Evolutionary conservation across 1,140 invertebrate species (phyloP), one percentile per base, ranked within the genome.

Genomic region (Branchinecta lindahli): DNA sequence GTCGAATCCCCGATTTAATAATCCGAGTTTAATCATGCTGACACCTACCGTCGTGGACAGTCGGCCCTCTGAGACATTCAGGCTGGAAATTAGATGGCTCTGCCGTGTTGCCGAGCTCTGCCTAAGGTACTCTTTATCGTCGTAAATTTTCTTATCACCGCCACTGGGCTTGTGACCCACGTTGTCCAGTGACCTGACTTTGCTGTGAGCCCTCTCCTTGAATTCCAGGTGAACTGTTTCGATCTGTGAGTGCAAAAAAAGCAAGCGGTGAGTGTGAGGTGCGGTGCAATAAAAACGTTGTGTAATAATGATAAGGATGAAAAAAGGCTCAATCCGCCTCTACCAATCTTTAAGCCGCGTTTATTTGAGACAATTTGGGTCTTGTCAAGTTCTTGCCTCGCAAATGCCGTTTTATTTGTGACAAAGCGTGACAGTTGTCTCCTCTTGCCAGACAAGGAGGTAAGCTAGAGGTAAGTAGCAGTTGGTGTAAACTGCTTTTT

Each of bases 151-250:
- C 79, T 89, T 88, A 69, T 92, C 91, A 47, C 95, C 94, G 69
- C 95, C 95, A 70, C 92, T 90, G 66, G 95, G 91, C 80, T 86
- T 89, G 81, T 98, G 88, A 78, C 92, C 91, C 70, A 95, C 86
- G 80, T 98, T 97, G 77, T 94, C 91, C 82, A 96, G 77, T 33
- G 92, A 96, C 68, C 92, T 92, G 73, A 96, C 83, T 82, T 92
- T 91, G 80, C 88, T 90, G 79, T 89, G 85, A 71, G 86, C 89
- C 80, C 91, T 90, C 77, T 90, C 84, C 61, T 72, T 73, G 68
- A 71, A 72, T 74, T 91, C 88, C 79, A 93, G 77, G 81, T 91
- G 92, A 81, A 90, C 86, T 75, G 84, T 87, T 82, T 91, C 89
- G 78, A 94, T 92, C 91, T 94, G 85, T 79, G 78, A 81, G 71